A percentile compares a stretch with the other conserved stretches of the same genome.
phyloP scores from a whole-genome alignment of 2,113 vertebrate genomes.

The Crotalus tigris region DNA sequence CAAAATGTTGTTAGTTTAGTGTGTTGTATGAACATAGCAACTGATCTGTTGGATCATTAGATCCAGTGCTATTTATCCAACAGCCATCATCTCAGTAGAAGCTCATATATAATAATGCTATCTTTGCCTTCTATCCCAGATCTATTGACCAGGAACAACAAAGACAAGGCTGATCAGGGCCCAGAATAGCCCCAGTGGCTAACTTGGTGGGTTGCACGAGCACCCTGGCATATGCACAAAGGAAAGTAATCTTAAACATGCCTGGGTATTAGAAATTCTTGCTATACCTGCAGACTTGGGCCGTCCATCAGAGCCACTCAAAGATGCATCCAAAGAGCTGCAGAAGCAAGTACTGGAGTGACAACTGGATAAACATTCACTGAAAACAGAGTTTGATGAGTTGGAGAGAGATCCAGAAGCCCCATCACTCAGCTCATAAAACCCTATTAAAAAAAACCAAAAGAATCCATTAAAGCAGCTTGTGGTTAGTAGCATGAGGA shows the following conservation, averaged over 20 bases:
- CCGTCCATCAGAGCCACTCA: slow-evolving; percentile 81
- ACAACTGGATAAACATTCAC: slow-evolving; percentile 92
- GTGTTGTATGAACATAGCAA: not conserved
- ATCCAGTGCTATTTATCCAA: not conserved
- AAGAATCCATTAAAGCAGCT: not conserved
- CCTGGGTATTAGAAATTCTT: slow-evolving; percentile 23
- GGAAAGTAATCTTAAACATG: not conserved
- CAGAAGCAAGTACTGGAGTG: slow-evolving; percentile 90
- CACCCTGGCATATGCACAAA: not conserved
- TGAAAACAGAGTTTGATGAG: slow-evolving; percentile 97
- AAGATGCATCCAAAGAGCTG: slow-evolving; percentile 82
- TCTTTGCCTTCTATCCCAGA: not conserved
- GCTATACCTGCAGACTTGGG: slow-evolving; percentile 85
- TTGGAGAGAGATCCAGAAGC: slow-evolving; percentile 92
- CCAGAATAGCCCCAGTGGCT: not conserved
- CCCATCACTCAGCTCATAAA: slow-evolving; percentile 93
- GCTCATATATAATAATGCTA: not conserved
- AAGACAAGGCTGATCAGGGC: not conserved
- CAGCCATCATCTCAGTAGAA: not conserved
- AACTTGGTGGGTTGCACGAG: not conserved
- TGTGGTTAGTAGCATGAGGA: not conserved
- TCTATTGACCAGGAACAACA: not conserved
- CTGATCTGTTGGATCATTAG: not conserved
- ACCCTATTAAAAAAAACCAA: slow-evolving; percentile 76
- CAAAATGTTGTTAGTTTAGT: not conserved